Conservation (phyloP, 2,797 vertebrate species). For the Babyrousa celebensis region DNA sequence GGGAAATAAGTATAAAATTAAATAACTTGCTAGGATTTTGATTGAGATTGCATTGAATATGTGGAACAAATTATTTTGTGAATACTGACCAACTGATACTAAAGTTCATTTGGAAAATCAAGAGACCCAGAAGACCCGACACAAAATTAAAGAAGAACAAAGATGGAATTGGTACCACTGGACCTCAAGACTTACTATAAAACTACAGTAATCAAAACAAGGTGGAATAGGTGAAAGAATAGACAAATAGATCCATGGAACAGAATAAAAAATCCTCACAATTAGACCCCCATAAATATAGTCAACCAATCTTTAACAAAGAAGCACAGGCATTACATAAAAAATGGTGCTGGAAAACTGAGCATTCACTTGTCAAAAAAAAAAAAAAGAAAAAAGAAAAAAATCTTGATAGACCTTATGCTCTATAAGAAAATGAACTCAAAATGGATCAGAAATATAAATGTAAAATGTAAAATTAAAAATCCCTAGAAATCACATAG, state of each 20-base stretch:
- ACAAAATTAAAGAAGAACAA: not conserved
- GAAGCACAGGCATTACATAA: not conserved
- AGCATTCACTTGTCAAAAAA: not conserved
- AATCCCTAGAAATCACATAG: not conserved
- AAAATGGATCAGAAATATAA: not conserved
- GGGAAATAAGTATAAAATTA: not conserved
- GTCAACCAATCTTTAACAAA: not conserved
- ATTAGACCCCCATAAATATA: not conserved
- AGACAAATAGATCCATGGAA: not conserved
- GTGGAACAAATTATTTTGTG: not conserved
- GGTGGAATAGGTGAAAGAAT: not conserved
- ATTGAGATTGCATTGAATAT: not conserved
- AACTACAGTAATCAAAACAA: not conserved
- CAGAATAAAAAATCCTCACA: not conserved
- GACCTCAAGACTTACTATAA: not conserved
- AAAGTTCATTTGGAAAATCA: not conserved
- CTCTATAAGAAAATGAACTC: not conserved
- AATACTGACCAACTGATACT: not conserved
- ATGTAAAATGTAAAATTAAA: not conserved
- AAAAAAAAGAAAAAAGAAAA: not conserved
- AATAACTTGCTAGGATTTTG: not conserved
- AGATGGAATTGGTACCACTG: not conserved
- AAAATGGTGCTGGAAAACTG: not conserved
- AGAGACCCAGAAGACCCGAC: not conserved
- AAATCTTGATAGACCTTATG: not conserved